Evolutionary conservation across 2,113 vertebrate species (phyloP).

Genomic region (Scytalopus superciliaris): DNA sequence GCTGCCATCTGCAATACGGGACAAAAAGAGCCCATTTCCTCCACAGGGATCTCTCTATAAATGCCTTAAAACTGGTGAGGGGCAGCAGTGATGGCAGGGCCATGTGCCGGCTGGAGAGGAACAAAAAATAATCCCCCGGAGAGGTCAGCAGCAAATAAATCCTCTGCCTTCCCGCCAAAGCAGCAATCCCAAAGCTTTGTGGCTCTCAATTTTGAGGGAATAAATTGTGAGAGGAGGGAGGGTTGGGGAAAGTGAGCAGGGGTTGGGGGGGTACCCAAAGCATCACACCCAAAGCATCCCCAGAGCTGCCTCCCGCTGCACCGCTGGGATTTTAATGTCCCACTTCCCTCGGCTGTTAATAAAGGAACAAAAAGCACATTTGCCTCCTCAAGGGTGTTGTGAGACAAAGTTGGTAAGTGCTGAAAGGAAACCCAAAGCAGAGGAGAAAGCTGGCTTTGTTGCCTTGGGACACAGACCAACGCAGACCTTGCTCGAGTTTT

Average conservation of each 20-base stretch:
- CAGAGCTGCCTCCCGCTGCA: background rate
- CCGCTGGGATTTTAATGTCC: background rate
- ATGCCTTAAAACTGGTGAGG: background rate
- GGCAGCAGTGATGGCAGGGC: accelerated
- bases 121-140: background rate
- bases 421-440: slow-evolving; percentile 26
- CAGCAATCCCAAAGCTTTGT: background rate
- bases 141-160: background rate
- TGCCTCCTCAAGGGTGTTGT: slow-evolving; percentile 25
- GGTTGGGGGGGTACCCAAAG: background rate
- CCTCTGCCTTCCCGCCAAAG: accelerated
- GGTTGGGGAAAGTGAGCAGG: background rate
- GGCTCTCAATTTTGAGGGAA: background rate
- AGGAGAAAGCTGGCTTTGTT: slow-evolving; percentile 56
- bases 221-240: background rate
- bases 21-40: slow-evolving; percentile 6
- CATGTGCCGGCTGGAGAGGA: background rate
- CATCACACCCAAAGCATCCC: background rate
- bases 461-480: background rate
- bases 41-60: background rate
- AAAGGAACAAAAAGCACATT: slow-evolving; percentile 39
- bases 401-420: slow-evolving; percentile 49
- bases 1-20: background rate
- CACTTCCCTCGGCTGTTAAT: background rate
- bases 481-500: background rate